Conservation (phyloP, 2,888 invertebrate genomes). For the Megalurothrips usitatus region DNA sequence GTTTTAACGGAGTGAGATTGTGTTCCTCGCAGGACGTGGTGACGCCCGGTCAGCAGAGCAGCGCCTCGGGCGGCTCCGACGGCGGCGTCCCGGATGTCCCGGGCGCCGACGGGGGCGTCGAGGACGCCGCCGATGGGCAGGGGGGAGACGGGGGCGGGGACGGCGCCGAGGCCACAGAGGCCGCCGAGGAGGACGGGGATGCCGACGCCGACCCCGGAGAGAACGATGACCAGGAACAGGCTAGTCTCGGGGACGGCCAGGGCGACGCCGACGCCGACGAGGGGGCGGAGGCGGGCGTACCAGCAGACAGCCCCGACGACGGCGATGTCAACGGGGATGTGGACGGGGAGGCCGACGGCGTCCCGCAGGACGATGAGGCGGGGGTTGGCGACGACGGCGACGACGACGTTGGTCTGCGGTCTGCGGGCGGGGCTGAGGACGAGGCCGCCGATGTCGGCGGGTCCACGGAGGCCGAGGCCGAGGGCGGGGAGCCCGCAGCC, state of each 20-base stretch:
- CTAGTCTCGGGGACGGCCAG: not conserved
- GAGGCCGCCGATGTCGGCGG: not conserved
- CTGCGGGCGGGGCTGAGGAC: not conserved
- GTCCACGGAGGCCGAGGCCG: not conserved
- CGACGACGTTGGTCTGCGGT: not conserved
- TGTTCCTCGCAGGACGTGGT: slow-evolving; percentile 8
- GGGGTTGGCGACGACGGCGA: not conserved
- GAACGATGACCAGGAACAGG: not conserved
- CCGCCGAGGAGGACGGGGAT: not conserved
- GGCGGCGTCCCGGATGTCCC: not conserved
- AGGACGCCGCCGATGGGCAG: not conserved
- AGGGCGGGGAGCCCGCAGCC: not conserved
- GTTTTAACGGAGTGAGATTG: not conserved
- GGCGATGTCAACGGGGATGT: too few relatives aligned
- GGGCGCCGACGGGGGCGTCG: not conserved
- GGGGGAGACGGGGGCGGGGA: not conserved
- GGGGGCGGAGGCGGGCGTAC: too few relatives aligned
- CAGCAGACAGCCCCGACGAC: too few relatives aligned
- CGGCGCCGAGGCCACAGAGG: not conserved
- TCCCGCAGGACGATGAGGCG: too few relatives aligned
- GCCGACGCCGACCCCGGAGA: not conserved
- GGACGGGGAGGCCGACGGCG: too few relatives aligned
- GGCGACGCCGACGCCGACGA: not conserved
- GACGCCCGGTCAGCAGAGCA: not conserved
- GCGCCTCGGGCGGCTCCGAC: not conserved